A percentile compares a stretch with the other conserved stretches of the same genome.
phyloP scores from a whole-genome alignment of 2,888 invertebrate genomes.

The Gymnocheta viridis region DNA sequence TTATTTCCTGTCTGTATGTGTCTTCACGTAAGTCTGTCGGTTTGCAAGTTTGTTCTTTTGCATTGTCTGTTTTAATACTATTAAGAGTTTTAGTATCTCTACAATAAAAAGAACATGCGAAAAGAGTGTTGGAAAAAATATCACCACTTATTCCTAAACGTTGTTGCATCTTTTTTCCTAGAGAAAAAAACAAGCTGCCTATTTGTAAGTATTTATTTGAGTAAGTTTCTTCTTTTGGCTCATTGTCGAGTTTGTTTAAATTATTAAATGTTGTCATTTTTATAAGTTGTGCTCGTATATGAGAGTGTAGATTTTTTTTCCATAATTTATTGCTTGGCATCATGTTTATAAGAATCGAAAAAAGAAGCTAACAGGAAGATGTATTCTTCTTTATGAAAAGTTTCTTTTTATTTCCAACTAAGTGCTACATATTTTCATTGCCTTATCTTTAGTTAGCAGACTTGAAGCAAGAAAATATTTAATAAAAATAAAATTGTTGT shows the following conservation, averaged over 20 bases:
- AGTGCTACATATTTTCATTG: slow-evolving; percentile 50
- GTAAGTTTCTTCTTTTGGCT: slow-evolving; percentile 34
- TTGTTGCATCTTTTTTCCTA: slow-evolving; percentile 19
- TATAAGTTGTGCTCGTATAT: slow-evolving; percentile 4
- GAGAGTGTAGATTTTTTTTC: slow-evolving; percentile 9
- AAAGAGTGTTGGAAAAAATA: slow-evolving; percentile 18
- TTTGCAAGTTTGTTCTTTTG: slow-evolving; percentile 14
- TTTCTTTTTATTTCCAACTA: slow-evolving; percentile 36
- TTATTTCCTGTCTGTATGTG: slow-evolving; percentile 60
- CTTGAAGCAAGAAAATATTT: not conserved
- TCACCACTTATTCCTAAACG: slow-evolving; percentile 32
- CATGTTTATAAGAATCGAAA: slow-evolving; percentile 46
- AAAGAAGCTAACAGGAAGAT: not conserved
- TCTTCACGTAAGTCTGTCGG: not conserved
- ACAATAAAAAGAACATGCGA: not conserved
- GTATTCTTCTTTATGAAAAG: slow-evolving; percentile 26
- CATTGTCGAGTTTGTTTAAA: slow-evolving; percentile 42
- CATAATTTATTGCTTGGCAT: slow-evolving; percentile 61
- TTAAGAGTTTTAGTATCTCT: slow-evolving; percentile 3
- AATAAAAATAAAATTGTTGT: not conserved
- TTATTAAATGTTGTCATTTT: slow-evolving; percentile 66
- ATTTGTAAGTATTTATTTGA: slow-evolving; percentile 57
- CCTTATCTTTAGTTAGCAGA: slow-evolving; percentile 71
- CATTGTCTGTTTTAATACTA: slow-evolving; percentile 51
- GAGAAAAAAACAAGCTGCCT: slow-evolving; percentile 30